phyloP scores from a whole-genome alignment of 2,113 vertebrate genomes.

The Muntiacus muntjak region DNA sequence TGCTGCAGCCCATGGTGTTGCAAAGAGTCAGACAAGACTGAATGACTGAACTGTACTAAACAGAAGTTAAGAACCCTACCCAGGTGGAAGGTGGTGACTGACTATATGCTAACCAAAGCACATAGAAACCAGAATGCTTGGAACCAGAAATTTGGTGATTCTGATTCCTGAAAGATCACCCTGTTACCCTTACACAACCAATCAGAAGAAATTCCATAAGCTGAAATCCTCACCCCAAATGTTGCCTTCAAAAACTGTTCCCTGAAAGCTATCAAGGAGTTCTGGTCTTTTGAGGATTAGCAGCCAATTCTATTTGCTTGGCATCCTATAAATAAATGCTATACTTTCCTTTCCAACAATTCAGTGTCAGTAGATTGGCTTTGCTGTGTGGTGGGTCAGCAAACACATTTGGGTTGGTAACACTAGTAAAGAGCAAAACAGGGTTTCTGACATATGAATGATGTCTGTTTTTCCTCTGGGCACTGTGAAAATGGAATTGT shows the following conservation, averaged over 20 bases:
- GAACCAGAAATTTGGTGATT: background rate
- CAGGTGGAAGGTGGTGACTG: background rate
- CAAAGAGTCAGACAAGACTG: background rate
- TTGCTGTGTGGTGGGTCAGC: background rate
- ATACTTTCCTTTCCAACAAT: background rate
- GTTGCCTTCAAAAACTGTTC: background rate
- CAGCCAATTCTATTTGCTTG: background rate
- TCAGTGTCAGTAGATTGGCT: background rate
- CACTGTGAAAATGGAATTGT: background rate
- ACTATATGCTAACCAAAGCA: background rate
- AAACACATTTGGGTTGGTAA: background rate
- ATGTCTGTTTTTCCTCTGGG: background rate
- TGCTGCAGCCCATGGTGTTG: background rate
- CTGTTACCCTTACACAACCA: background rate
- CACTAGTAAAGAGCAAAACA: background rate
- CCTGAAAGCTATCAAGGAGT: background rate
- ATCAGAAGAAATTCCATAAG: background rate
- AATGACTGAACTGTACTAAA: background rate
- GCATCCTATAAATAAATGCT: background rate
- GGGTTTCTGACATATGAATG: background rate
- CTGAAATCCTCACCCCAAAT: background rate
- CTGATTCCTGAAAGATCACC: background rate
- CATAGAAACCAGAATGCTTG: background rate
- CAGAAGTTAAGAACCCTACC: background rate
- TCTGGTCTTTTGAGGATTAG: background rate